Conservation (phyloP, 1,140 invertebrate genomes). For the Nilaparvata lugens region DNA sequence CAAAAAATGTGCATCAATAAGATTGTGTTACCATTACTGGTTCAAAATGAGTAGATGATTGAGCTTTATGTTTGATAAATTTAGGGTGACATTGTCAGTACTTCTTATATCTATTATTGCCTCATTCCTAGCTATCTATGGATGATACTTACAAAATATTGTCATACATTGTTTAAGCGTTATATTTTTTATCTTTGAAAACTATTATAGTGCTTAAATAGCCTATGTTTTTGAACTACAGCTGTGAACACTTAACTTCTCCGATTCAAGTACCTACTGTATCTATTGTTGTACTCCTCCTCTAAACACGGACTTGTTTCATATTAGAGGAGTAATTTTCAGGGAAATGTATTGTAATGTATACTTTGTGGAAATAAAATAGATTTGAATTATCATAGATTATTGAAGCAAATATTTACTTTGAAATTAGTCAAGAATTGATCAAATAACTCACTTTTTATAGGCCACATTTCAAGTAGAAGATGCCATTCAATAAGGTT, state of each 20-base stretch:
- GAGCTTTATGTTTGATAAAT: too few species aligned
- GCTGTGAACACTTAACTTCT: not conserved
- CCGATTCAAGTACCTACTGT: not conserved
- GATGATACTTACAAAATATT: not conserved
- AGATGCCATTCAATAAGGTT: not conserved
- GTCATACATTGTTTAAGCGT: not conserved
- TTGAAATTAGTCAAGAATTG: not conserved
- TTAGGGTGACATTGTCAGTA: too few species aligned
- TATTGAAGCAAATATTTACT: not conserved
- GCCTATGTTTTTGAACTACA: too few species aligned
- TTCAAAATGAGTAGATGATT: too few species aligned
- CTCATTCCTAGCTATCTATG: too few species aligned
- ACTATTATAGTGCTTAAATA: not conserved
- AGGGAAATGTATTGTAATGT: too few species aligned
- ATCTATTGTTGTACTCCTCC: not conserved
- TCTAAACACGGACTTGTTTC: too few species aligned
- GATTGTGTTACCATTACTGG: too few species aligned
- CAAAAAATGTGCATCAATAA: too few species aligned
- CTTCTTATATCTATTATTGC: too few species aligned
- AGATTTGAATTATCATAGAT: not conserved
- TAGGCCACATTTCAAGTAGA: not conserved
- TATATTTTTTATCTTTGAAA: not conserved
- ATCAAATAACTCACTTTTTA: not conserved
- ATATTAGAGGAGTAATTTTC: too few species aligned
- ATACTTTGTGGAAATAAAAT: too few species aligned